Evolutionary conservation across 2,888 invertebrate species (phyloP), one percentile per base, ranked within the genome.

Genomic region (Apamea sordens): DNA sequence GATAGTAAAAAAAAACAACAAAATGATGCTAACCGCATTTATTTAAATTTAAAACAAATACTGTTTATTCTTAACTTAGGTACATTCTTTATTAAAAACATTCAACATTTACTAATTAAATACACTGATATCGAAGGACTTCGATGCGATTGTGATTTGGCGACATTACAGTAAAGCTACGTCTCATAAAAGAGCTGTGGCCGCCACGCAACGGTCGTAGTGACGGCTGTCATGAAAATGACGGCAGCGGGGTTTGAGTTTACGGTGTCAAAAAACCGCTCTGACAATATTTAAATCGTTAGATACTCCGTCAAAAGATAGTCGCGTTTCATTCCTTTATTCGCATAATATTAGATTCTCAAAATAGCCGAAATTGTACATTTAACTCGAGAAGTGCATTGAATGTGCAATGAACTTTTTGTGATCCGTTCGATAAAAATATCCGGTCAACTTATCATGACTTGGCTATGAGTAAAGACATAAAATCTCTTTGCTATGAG

Each of bases 1-100:
- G 41, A 18, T 21, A 21, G 56, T 24, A 56, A 56, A 63, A 36
- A 71, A 65, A 83, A 83, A 83, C 73, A 50, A 36, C 4, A 61
- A 13, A 32, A 1, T 24, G n/a, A 59, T 86, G 79, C 78, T 61
- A 88, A 74, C 18, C 77, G 85, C 82, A 78, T 83, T 85, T 75
- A 80, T 80, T 80, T 56, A 24, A 74, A 77, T 50, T 44, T 6
- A 80, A 86, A 83, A 72, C 71, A 79, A 87, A 81, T 85, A 86
- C 74, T 78, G 70, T 85, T 83, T 80, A 70, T 36, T 76, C 83
- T 80, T 83, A 79, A 67, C 41, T 67, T 67, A 79, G 65, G 18
- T 79, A 84, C 61, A 82, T 53, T 18, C 13, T 73, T 80, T 69
- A 61, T 61, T 78, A 73, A 84, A 84, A 80, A 80, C 83, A 76